phyloP scores from a whole-genome alignment of 1,140 invertebrate species.

The Zaprionus gabonicus region DNA sequence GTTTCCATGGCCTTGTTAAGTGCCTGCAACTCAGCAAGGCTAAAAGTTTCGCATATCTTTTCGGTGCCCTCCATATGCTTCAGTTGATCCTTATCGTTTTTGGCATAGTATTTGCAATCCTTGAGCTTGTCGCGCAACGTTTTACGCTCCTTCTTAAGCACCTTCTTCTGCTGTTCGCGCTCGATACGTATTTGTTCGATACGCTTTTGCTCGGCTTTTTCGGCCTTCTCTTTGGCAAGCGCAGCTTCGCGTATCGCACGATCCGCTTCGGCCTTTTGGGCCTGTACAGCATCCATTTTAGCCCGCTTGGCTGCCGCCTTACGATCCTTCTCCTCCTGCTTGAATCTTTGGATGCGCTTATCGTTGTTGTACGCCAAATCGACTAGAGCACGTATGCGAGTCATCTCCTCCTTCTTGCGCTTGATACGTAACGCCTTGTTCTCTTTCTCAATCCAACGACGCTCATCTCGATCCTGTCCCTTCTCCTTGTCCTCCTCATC shows the following conservation, averaged over 20 bases:
- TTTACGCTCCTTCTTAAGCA: conserved; percentile 94
- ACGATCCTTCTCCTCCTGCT: conserved; percentile 96
- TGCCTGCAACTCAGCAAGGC: conserved; percentile 89
- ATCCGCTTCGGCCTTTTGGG: conserved; percentile 93
- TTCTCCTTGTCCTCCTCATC: conserved; percentile 99
- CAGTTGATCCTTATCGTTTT: conserved; percentile 90
- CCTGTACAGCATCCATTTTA: conserved; percentile 94
- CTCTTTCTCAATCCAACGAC: conserved; percentile 98
- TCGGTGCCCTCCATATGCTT: conserved; percentile 95
- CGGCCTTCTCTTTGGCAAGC: conserved; percentile 92
- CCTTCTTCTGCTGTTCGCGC: conserved; percentile 92
- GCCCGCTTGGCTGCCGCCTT: conserved; percentile 95
- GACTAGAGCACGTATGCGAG: conserved; percentile 94
- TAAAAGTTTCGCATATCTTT: conserved; percentile 93
- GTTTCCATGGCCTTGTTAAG: conserved; percentile 90
- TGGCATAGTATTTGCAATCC: conserved; percentile 93
- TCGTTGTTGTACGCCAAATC: conserved; percentile 97
- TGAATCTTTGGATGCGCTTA: conserved; percentile 95
- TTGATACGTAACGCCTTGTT: conserved; percentile 96
- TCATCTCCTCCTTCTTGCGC: conserved; percentile 98
- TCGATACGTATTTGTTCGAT: conserved; percentile 94
- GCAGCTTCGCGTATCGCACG: conserved; percentile 89
- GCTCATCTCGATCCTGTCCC: conserved; percentile 97
- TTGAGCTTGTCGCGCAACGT: conserved; percentile 93
- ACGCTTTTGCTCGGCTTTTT: conserved; percentile 91